These are phyloP conservation scores for Physeter macrocephalus DNA, from an alignment of 2,113 vertebrate species.

Conservation along the genomic window DNA sequence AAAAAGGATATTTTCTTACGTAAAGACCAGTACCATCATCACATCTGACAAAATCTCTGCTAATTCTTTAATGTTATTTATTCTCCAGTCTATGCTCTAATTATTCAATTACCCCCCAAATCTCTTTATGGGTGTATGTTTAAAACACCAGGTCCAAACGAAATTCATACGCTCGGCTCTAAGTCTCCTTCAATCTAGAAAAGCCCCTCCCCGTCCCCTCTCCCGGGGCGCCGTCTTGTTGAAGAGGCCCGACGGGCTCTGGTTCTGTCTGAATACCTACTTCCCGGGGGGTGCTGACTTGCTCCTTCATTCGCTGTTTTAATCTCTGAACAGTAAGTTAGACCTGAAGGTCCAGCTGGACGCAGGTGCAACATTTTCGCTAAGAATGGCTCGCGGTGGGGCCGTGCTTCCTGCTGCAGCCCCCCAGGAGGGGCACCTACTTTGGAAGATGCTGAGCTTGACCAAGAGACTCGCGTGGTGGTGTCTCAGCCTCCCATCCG, in stretches of 20 bases:
- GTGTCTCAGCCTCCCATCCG: neutral
- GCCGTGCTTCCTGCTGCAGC: too few species aligned
- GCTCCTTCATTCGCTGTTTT: neutral
- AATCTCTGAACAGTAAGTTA: neutral
- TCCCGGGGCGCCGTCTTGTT: too few species aligned
- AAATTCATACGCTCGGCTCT: neutral
- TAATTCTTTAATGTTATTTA: neutral
- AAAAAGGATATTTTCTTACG: neutral
- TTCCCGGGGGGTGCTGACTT: too few species aligned
- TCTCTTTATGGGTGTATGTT: neutral
- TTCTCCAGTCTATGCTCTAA: neutral
- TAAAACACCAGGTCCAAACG: neutral
- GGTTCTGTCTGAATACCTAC: neutral
- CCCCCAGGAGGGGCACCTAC: neutral
- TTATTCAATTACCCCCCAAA: neutral
- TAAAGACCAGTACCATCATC: neutral
- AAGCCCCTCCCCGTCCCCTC: rapidly evolving
- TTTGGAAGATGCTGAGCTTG: too few species aligned
- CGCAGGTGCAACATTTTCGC: neutral
- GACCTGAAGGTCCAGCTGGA: neutral
- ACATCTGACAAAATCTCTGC: neutral
- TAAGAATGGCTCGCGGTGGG: neutral
- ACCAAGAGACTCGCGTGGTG: neutral
- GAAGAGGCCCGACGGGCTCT: neutral
- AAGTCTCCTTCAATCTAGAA: neutral